Evolutionary conservation across 2,797 vertebrate genomes (phyloP), one percentile per base, ranked within the genome.

Genomic region (Cottoperca gobio): DNA sequence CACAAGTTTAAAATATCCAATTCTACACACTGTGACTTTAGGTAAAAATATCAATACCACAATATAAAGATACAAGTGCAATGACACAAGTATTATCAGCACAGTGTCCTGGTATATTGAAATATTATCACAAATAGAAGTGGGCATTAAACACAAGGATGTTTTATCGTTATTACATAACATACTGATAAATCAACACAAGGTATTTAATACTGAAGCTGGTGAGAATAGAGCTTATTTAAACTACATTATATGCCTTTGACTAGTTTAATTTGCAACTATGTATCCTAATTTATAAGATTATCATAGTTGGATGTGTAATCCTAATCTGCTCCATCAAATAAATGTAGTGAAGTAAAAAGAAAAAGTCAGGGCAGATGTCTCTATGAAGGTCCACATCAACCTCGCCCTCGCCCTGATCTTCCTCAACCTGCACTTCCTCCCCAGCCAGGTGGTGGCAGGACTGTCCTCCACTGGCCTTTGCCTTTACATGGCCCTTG

Each of bases 331-430:
- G 4, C 50, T 40, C 45, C 39, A 49, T 50, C 45, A 50, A 39
- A 37, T 24, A 37, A 13, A 52, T 45, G 3, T 9, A 28, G 37
- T 11, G 4, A 50, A 26, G 16, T 28, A n/a, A 43, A 33, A 57
- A 16, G 14, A 26, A 49, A 62, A 69, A 1, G 1, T 72, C 39
- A 66, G 78, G 60, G 28, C n/a, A 40, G 88, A 92, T 11, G 17
- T 79, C 31, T 86, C 88, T 4, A 82, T 85, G 75, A 90, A 75
- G 76, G 45, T 92, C 61, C 91, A 92, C 71, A 76, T 88, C 28
- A 87, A 66, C 59, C 82, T 92, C 0, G 71, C 9, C 28, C 5
- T 79, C 2, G 78, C 91, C 10, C 79, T 90, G 45, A 88, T 92
- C 61, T 67, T 91, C 33, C 82, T 92, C 71, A 91, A 89, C 68